Evolutionary conservation across 2,797 vertebrate genomes (phyloP).

Genomic region (Syndactyla subalaris): DNA sequence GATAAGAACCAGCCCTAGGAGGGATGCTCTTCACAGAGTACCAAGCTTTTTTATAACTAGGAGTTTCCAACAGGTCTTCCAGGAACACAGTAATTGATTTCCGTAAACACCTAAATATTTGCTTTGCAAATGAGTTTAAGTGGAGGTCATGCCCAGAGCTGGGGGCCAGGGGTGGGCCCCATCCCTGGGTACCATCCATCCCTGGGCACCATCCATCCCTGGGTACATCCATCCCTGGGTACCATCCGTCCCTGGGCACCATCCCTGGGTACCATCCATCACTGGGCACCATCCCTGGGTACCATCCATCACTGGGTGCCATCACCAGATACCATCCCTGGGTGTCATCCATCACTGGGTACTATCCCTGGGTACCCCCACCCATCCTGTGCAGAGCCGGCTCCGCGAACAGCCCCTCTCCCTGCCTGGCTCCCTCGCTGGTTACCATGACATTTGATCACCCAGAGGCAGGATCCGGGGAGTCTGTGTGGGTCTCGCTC

Average conservation of each 20-base stretch:
- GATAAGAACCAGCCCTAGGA: background rate
- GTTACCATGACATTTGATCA: constrained; percentile 53
- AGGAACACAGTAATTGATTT: background rate
- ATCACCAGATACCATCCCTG: too few species aligned
- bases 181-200: background rate
- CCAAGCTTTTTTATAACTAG: background rate
- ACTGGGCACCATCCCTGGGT: too few species aligned
- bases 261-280: background rate
- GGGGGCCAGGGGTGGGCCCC: background rate
- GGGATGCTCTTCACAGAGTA: background rate
- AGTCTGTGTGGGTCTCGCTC: background rate
- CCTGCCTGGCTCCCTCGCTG: background rate
- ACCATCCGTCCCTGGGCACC: background rate
- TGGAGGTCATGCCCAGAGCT: background rate
- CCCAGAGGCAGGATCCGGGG: background rate
- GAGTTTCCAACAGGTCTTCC: background rate
- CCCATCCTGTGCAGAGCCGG: background rate
- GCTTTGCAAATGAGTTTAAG: background rate
- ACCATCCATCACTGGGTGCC: too few species aligned
- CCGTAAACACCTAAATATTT: background rate
- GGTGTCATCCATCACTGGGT: too few species aligned
- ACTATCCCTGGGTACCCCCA: too few species aligned
- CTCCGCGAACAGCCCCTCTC: background rate
- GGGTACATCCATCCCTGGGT: background rate
- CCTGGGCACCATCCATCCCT: background rate